Evolutionary conservation across 2,888 invertebrate genomes (phyloP).

Genomic region (Toxonevra muliebris): DNA sequence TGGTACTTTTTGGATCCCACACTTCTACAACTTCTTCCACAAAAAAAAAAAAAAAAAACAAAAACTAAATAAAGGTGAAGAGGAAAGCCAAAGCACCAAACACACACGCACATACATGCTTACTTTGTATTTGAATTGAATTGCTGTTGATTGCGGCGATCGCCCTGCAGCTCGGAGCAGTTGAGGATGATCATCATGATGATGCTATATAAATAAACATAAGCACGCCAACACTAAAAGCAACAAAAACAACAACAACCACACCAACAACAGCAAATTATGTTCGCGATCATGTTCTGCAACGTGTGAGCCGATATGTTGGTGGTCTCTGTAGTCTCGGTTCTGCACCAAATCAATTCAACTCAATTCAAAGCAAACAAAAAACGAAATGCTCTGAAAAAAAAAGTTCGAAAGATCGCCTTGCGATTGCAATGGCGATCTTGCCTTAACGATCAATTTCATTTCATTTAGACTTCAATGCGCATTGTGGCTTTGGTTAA

Average conservation of each 20-base stretch:
- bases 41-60: too few species aligned
- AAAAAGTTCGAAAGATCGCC: neutral
- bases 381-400: constrained; percentile 5
- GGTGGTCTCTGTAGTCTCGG: neutral
- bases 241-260: neutral
- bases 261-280: neutral
- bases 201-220: constrained; percentile 7
- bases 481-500: neutral
- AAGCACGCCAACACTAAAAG: neutral
- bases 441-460: constrained; percentile 9
- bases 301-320: constrained; percentile 4
- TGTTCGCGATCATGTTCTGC: constrained; percentile 5
- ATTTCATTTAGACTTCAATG: constrained; percentile 2
- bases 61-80: too few species aligned
- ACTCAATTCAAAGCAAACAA: neutral
- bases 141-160: too few species aligned
- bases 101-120: too few species aligned
- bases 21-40: neutral
- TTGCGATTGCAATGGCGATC: neutral
- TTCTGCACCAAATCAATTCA: constrained; percentile 3
- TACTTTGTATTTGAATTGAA: too few species aligned
- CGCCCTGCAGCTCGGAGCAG: too few species aligned
- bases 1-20: neutral
- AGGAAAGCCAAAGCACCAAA: too few species aligned
- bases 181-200: neutral